Percentiles rank a stretch among this genome's conserved stretches.
Conservation (phyloP, 2,113 vertebrate species). For the Saimiri boliviensis region DNA sequence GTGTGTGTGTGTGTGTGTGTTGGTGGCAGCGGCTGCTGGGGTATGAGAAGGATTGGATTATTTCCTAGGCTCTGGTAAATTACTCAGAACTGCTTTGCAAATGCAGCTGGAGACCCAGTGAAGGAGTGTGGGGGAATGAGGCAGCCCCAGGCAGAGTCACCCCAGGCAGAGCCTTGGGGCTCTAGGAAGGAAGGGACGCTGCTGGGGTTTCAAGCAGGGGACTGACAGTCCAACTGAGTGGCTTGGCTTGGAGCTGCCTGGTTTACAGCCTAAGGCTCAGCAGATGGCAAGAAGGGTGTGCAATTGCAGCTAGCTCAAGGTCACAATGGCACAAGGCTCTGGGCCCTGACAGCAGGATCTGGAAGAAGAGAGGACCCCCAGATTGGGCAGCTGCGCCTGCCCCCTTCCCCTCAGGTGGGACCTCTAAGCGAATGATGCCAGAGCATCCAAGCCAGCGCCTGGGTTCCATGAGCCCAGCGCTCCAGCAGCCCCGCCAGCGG, state of each 20-base stretch:
- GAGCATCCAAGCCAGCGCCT: background rate
- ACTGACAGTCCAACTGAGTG: background rate
- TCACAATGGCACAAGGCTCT: conserved; percentile 28
- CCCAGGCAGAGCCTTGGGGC: background rate
- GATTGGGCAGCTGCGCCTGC: background rate
- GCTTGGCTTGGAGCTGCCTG: background rate
- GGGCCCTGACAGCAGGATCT: background rate
- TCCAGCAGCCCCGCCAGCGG: background rate
- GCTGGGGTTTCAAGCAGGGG: background rate
- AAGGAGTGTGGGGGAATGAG: background rate
- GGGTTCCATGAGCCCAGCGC: background rate
- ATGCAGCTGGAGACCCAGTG: background rate
- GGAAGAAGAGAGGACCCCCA: background rate
- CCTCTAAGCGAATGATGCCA: background rate
- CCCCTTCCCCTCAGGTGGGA: background rate
- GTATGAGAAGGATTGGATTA: background rate
- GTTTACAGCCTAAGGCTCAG: background rate
- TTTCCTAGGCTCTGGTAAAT: background rate
- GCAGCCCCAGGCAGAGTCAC: background rate
- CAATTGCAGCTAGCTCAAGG: background rate
- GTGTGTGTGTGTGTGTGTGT: background rate
- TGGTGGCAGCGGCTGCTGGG: background rate
- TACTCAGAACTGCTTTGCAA: background rate
- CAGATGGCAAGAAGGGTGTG: background rate
- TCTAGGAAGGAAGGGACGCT: background rate